Base-by-base conservation (phyloP, 2,113 vertebrate genomes). In the Danio rerio region DNA sequence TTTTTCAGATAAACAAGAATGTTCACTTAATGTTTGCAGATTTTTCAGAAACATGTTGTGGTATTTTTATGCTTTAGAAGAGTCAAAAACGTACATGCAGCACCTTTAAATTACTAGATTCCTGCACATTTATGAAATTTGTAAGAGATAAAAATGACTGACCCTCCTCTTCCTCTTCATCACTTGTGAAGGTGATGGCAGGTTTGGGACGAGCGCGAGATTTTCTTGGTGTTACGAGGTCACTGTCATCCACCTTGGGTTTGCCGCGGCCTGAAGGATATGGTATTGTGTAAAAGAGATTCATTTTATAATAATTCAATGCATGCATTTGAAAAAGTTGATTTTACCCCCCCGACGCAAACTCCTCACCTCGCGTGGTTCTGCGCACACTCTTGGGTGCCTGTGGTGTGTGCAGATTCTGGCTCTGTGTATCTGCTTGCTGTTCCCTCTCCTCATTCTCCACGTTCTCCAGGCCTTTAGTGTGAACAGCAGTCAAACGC, bases 101-200 rank as follows among this genome's bases (percentile, higher is more conserved):
- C n/a, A n/a, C n/a, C n/a, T n/a, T 61, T 47, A 69, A 69, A 45
- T 6, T 9, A 61, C 8, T 2, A 11, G 9, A 45, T n/a, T 47
- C 7, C 31, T 16, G 13, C 7, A 65, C 13, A 53, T 43, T 7
- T 15, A 65, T 42, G 4, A 50, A 11, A 5, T 16, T 5, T 40
- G 15, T 16, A 13, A 73, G 12, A 31, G 70, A 21, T 2, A 66
- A 49, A 61, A 49, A 47, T 8, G n/a, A 73, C 91, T 77, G 52
- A 92, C 93, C 93, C 21, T 93, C 92, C 84, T 95, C 95, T 2
- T 93, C 93, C 59, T 92, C 94, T 77, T 98, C 97, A 0, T 98
- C 96, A 1, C 97, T 99, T 56, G 95, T 97, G 90, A 99, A 99
- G 62, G 89, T 87, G 20, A 98, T 76, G 0, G 78, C 7, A 9